phyloP scores from a whole-genome alignment of 1,140 invertebrate species.

The Ooceraea biroi region DNA sequence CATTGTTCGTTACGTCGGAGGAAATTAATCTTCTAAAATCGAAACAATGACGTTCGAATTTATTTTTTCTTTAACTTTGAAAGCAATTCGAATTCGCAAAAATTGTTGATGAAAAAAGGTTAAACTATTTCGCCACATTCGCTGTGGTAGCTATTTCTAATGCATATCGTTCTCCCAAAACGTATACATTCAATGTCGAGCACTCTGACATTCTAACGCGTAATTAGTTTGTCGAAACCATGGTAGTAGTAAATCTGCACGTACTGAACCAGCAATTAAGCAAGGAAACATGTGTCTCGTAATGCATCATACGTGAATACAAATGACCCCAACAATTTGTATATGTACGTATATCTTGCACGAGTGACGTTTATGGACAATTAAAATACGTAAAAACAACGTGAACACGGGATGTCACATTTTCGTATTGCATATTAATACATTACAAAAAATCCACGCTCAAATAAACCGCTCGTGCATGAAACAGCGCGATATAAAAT shows the following conservation, averaged over 20 bases:
- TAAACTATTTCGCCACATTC: not conserved
- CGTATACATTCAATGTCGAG: constrained; percentile 1
- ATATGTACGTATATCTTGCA: not conserved
- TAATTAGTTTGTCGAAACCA: constrained; percentile 46
- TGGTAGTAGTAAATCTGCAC: constrained; percentile 8
- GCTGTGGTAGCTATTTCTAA: constrained; percentile 4
- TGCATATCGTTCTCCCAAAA: not conserved
- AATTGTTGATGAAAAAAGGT: not conserved
- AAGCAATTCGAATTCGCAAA: not conserved
- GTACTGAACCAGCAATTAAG: constrained; percentile 18
- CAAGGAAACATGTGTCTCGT: constrained; percentile 14
- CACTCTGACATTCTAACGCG: constrained; percentile 17
- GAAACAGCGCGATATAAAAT: not conserved
- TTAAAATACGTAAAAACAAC: not conserved
- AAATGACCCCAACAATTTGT: constrained; percentile 20
- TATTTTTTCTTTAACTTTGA: not conserved
- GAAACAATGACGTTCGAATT: not conserved
- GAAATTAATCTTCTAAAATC: not conserved
- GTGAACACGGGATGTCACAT: not conserved
- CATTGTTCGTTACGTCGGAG: not conserved
- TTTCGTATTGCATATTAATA: not conserved
- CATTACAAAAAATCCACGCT: constrained; percentile 1
- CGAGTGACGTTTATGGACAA: not conserved
- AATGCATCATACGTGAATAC: not conserved
- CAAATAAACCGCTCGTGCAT: not conserved